These are phyloP conservation scores for Neogobius melanostomus DNA, from an alignment of 2,113 vertebrate species.

Conservation along the genomic window DNA sequence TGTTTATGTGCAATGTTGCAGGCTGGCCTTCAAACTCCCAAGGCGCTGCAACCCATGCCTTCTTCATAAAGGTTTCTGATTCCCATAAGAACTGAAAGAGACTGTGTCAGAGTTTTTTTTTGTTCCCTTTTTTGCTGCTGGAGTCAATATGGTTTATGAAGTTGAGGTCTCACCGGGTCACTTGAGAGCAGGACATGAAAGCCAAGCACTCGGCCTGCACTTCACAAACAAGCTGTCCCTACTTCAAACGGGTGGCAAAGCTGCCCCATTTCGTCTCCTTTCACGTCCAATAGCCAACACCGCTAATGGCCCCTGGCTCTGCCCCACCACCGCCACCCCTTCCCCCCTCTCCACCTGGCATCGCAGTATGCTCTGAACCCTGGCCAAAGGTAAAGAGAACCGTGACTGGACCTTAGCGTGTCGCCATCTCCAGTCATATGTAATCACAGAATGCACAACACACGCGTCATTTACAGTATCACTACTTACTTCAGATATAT, in stretches of 20 bases:
- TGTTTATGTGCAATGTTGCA: conserved; percentile 34
- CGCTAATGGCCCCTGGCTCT: conserved; percentile 64
- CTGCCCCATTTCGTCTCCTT: conserved; percentile 60
- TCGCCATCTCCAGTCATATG: conserved; percentile 1
- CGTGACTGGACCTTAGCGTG: conserved; percentile 36
- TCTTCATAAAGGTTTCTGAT: conserved; percentile 56
- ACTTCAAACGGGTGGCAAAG: conserved; percentile 66
- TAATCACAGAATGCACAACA: background rate
- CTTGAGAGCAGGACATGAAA: conserved; percentile 69
- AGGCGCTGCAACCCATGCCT: conserved; percentile 48
- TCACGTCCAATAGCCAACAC: conserved; percentile 59
- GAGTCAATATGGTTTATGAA: conserved; percentile 68
- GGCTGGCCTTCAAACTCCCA: conserved; percentile 51
- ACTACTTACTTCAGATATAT: too few relatives aligned
- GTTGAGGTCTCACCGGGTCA: conserved; percentile 64
- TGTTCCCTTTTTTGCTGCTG: conserved; percentile 41
- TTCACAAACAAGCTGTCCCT: conserved; percentile 74
- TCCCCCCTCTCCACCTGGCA: conserved; percentile 63
- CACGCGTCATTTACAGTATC: too few relatives aligned
- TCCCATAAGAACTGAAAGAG: conserved; percentile 55
- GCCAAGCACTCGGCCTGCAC: conserved; percentile 55
- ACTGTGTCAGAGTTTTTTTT: conserved; percentile 40
- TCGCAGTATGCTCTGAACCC: conserved; percentile 34
- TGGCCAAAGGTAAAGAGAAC: conserved; percentile 62
- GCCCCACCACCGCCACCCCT: conserved; percentile 45